These are phyloP conservation scores for Colius striatus DNA, from an alignment of 2,113 vertebrate species.

Conservation along the genomic window DNA sequence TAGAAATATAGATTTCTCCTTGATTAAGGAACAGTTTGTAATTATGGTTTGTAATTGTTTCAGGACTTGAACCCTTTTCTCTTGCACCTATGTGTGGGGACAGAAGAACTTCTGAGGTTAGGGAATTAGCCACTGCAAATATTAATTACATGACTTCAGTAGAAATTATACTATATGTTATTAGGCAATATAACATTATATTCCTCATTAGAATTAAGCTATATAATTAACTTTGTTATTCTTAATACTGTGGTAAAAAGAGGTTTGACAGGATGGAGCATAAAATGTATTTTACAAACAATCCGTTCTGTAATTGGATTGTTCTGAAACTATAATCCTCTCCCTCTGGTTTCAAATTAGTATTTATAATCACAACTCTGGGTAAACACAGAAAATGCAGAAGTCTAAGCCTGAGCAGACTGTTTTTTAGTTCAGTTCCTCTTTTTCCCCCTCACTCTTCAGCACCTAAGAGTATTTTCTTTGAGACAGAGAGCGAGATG, in stretches of 20 bases:
- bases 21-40: not conserved
- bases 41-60: not conserved
- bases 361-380: slow-evolving; percentile 27
- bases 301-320: slow-evolving; percentile 46
- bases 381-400: slow-evolving; percentile 28
- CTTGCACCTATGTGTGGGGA: not conserved
- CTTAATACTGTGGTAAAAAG: slow-evolving; percentile 44
- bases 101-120: not conserved
- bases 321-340: slow-evolving; percentile 48
- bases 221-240: slow-evolving; percentile 42
- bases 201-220: slow-evolving; percentile 24
- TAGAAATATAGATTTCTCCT: not conserved
- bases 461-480: slow-evolving; percentile 1
- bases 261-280: slow-evolving; percentile 25
- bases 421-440: not conserved
- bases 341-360: slow-evolving; percentile 18
- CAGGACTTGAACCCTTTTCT: not conserved
- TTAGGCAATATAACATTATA: slow-evolving; percentile 43
- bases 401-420: not conserved
- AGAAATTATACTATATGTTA: slow-evolving; percentile 1
- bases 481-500: not conserved
- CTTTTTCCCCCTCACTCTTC: not conserved
- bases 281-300: slow-evolving; percentile 52
- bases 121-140: slow-evolving; percentile 17
- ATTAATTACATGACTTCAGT: not conserved